Evolutionary conservation across 2,113 vertebrate genomes (phyloP), one percentile per base, ranked within the genome.

Genomic region (Gymnogyps californianus): DNA sequence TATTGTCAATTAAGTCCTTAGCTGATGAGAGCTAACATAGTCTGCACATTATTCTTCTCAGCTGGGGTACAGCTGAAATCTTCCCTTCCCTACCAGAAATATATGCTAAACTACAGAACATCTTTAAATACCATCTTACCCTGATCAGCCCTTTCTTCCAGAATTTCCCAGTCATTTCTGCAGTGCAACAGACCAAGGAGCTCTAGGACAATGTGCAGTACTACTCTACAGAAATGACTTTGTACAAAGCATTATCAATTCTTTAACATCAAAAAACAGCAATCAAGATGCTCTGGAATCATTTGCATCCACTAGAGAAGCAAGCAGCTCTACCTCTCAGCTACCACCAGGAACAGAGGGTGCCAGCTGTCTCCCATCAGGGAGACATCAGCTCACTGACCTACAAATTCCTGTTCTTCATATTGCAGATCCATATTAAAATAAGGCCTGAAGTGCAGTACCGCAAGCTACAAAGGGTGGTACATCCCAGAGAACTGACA

Each of bases 51-150:
- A 29, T 18, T 34, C 2, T 31, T 31, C 46, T 31, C 24, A 34
- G 20, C 38, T 20, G 18, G 21, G 32, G 25, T 20, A 26, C 58
- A 44, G 67, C 1, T 20, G 25, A 13, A 28, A 49, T 10, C 49
- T 31, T 13, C 72, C 62, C 24, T 31, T 34, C 26, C 64, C 52
- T 21, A 13, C 2, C 61, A 76, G 34, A 47, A 65, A 59, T 0
- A 7, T 0, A 6, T 2, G 18, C 8, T 42, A 1, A 83, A 17
- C 12, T 1, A 2, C 1, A 7, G 52, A 49, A 5, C 9, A 8
- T 1, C 36, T 44, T 54, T 19, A 46, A 6, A 55, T 1, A 28
- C n/a, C 69, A 13, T 1, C 69, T 10, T 2, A 4, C 1, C 59
- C 18, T 13, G 14, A 49, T 20, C 32, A 57, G 26, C 20, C 29